Base-by-base conservation (phyloP, 2,797 vertebrate species). In the Hozukius guyotensis region DNA sequence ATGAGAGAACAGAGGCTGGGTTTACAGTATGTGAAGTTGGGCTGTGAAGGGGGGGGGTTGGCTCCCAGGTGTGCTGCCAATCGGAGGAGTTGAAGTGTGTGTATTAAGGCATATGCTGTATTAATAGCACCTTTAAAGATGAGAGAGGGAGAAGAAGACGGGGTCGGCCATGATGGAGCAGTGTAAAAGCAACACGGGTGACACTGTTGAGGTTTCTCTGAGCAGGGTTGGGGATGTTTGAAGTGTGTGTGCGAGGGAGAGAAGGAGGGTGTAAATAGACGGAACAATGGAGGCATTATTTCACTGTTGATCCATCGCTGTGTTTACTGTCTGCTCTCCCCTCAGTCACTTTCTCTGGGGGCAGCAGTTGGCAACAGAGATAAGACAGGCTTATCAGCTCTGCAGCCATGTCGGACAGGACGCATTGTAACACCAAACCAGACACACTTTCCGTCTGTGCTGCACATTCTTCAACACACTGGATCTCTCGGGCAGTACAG, bases 261-360 rank as follows among this genome's bases (percentile, higher is more conserved):
- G 76, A 59, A 62, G 69, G 70, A 49, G 72, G 73, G 79, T 31
- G 67, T 77, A 60, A 88, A 86, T 25, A 70, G 57, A 82, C 38
- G 77, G 78, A 90, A 93, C 92, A 93, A 92, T 88, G 56, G 83
- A 82, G 83, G 65, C 79, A 62, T 92, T 92, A 83, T 89, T 88
- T 70, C 72, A 78, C 69, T 61, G 70, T 55, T 78, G 73, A 74
- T 83, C 72, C 76, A 79, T 38, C 36, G 77, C 76, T 13, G 62
- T 78, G 83, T 84, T 84, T 72, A 36, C 75, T 53, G 74, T 75
- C 83, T 84, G 57, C 74, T 79, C 74, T 80, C 29, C 56, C 31
- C 69, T 72, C 72, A 5, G 46, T 53, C 85, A 75, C 80, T 85
- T 82, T 83, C 88, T 90, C 87, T 22, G 56, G 42, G 67, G 75